Conservation (phyloP, 2,113 vertebrate genomes). For the Nannobrachium achirus region DNA sequence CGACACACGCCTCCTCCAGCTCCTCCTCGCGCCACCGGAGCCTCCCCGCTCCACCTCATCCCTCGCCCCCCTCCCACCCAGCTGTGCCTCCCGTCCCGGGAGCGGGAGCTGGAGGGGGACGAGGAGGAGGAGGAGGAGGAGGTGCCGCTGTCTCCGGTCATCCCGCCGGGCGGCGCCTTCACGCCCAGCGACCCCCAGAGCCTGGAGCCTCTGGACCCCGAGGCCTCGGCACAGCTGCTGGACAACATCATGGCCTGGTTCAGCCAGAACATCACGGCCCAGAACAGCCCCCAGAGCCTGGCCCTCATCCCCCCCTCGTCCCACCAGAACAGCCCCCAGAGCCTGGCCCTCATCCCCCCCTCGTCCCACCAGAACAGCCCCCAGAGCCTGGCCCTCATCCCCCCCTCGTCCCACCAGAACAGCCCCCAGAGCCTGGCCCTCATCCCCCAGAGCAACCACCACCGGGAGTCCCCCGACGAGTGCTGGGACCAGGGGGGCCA, state of each 20-base stretch:
- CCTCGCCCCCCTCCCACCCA: constrained; percentile 54
- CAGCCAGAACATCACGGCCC: constrained; percentile 41
- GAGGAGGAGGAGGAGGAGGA: too few species aligned
- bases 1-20: constrained; percentile 51
- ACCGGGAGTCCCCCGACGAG: too few species aligned
- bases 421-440: too few species aligned
- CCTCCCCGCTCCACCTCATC: constrained; percentile 34
- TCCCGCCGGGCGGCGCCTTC: constrained; percentile 70
- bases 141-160: constrained; percentile 68
- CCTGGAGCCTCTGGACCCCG: constrained; percentile 70
- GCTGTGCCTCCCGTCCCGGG: constrained; percentile 74
- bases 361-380: too few species aligned
- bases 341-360: too few species aligned
- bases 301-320: constrained; percentile 64
- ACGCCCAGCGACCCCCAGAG: constrained; percentile 76
- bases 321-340: constrained; percentile 75
- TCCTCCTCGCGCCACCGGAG: constrained; percentile 52
- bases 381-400: too few species aligned
- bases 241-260: constrained; percentile 78
- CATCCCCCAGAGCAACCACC: too few species aligned
- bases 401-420: too few species aligned
- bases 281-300: constrained; percentile 74
- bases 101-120: constrained; percentile 65
- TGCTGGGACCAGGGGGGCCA: too few species aligned
- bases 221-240: constrained; percentile 74